These are phyloP conservation scores for Nothocercus nigrocapillus DNA, from an alignment of 2,113 vertebrate genomes.

Conservation along the genomic window DNA sequence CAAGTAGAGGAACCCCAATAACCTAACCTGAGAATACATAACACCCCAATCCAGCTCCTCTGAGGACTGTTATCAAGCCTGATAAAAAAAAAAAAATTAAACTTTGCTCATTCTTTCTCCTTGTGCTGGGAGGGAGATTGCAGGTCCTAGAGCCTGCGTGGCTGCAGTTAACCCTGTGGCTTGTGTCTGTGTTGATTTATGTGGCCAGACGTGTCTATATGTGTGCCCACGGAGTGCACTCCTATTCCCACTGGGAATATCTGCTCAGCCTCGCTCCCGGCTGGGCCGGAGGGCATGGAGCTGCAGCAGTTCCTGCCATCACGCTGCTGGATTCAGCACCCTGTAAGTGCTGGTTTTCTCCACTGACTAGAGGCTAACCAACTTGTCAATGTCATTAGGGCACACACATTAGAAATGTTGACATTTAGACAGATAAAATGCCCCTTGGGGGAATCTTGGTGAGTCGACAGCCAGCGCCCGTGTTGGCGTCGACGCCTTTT, in stretches of 20 bases:
- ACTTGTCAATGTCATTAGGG: background rate
- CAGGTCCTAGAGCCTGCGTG: accelerated
- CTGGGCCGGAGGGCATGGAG: accelerated
- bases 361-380: background rate
- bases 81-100: too few species aligned
- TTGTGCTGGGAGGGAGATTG: background rate
- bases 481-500: background rate
- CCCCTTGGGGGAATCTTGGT: background rate
- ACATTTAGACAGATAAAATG: background rate
- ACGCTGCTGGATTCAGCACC: background rate
- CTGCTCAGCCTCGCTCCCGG: accelerated
- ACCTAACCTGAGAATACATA: background rate
- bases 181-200: background rate
- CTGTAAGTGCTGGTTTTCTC: background rate
- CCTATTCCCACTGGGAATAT: background rate
- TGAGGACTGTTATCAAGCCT: background rate
- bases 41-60: background rate
- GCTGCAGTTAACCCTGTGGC: background rate
- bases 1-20: background rate
- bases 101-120: background rate
- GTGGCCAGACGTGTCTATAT: background rate
- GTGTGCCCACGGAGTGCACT: accelerated
- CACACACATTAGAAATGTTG: background rate
- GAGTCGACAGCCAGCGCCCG: background rate
- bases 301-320: background rate